phyloP scores from a whole-genome alignment of 2,888 invertebrate species.

The Notocelia uddmanniana region DNA sequence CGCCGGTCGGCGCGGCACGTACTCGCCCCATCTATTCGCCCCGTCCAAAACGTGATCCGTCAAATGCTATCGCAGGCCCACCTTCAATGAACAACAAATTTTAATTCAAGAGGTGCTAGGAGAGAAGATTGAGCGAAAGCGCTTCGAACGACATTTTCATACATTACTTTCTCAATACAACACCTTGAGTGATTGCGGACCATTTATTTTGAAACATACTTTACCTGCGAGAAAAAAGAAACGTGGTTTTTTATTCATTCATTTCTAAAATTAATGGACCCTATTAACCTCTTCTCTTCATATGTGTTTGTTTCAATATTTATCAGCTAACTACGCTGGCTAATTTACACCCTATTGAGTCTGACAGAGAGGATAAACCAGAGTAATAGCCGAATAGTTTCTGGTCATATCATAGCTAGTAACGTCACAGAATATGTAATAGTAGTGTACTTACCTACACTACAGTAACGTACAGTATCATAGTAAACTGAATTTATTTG shows the following conservation, averaged over 20 bases:
- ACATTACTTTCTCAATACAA: conserved; percentile 25
- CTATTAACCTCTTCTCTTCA: neutral
- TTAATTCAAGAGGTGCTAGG: conserved; percentile 61
- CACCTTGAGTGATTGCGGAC: conserved; percentile 23
- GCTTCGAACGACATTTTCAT: conserved; percentile 47
- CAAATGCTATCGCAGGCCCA: conserved; percentile 74
- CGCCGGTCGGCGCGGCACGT: conserved; percentile 74
- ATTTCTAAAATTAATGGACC: neutral
- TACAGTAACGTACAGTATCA: too few relatives aligned
- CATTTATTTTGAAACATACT: neutral
- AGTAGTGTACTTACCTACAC: too few relatives aligned
- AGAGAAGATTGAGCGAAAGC: conserved; percentile 49
- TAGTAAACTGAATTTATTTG: neutral
- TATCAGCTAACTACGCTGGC: conserved; percentile 1
- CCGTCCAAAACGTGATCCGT: conserved; percentile 76
- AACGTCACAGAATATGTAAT: too few relatives aligned
- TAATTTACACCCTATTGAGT: neutral
- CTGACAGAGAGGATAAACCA: too few relatives aligned
- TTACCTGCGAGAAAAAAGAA: neutral
- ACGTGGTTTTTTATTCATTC: neutral
- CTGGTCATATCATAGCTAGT: neutral
- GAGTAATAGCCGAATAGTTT: neutral
- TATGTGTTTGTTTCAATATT: neutral
- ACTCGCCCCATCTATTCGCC: conserved; percentile 75
- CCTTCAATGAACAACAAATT: conserved; percentile 73